Base-by-base conservation (phyloP, 2,888 invertebrate species). In the Acrocyrtus sp. region DNA sequence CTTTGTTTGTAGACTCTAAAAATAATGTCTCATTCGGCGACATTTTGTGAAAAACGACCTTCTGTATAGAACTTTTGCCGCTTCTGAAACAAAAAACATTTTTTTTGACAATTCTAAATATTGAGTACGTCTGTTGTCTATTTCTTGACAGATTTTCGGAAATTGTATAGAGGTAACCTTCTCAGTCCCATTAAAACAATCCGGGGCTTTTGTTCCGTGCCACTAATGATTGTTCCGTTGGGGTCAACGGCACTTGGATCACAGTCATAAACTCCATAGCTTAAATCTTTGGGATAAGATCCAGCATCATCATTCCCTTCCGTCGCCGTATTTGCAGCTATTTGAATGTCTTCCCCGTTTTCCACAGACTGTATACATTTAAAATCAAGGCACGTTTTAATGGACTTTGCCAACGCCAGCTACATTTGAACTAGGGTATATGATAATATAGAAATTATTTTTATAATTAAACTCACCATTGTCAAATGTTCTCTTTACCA, bases 1-100 rank as follows among this genome's bases (percentile, higher is more conserved):
- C 96, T 88, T 98, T 96, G 84, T 96, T 97, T 57, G 98, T 99
- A 78, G 97, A 97, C 85, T 99, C 99, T 78, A 99, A 87, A 84
- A 99, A 99, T 63, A 99, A 87, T 0, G 99, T 99, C 86, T 99
- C 99, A 86, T 98, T 99, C 1, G 99, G 99, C 1, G 98, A 97
- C 96, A 99, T 99, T 87, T 99, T 99, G 85, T 99, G 98, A 84
- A 99, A 99, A n/a, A 99, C 99, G 3, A 99, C 99, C 88, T 99
- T 98, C 84, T 98, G 96, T 83, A 99, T 99, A 0, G 98, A 99
- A 60, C 98, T 98, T 85, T 99, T 99, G 54, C 99, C 99, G 83
- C 98, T 98, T 84, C 98, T 94, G 83, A 78, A 89, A 89, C 70
- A 67, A 61, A 15, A 67, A 15, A 8, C 27, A 29, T 12, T 48